phyloP scores from a whole-genome alignment of 1,140 invertebrate species.

The Leptoteleia sp. region DNA sequence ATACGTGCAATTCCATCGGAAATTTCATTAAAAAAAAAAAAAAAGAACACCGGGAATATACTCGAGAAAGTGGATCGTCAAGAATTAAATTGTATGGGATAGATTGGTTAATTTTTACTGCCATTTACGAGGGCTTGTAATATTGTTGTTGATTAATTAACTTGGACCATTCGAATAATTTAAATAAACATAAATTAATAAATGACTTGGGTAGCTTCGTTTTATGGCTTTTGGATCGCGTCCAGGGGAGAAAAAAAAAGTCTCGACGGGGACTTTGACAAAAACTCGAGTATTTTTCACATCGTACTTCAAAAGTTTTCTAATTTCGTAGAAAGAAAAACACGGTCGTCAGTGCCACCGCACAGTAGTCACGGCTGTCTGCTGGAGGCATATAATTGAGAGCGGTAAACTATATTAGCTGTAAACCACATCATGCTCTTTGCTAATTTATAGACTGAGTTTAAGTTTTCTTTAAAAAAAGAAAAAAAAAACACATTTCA shows the following conservation, averaged over 20 bases:
- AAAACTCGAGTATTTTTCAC: constrained; percentile 62
- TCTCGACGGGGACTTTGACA: constrained; percentile 36
- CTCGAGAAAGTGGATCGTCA: too few relatives aligned
- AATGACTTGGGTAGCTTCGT: constrained; percentile 36
- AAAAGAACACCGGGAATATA: too few relatives aligned
- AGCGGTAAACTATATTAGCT: constrained; percentile 64
- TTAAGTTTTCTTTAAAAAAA: constrained; percentile 47
- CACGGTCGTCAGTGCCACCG: constrained; percentile 37
- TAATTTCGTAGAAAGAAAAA: constrained; percentile 70
- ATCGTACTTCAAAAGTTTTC: constrained; percentile 67
- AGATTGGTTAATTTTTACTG: too few relatives aligned
- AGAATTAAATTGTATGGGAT: too few relatives aligned
- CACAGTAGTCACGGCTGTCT: constrained; percentile 47
- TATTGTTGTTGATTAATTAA: constrained; percentile 11
- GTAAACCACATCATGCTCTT: constrained; percentile 44
- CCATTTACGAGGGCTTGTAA: too few relatives aligned
- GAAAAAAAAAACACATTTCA: constrained; percentile 5
- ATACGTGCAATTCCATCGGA: too few relatives aligned
- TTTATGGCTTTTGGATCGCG: constrained; percentile 52
- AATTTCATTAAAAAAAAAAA: too few relatives aligned
- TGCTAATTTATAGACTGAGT: constrained; percentile 53
- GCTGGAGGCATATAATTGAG: constrained; percentile 62
- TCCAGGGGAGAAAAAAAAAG: constrained; percentile 51
- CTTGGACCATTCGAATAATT: background rate
- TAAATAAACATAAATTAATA: constrained; percentile 49